phyloP scores from a whole-genome alignment of 2,888 invertebrate genomes.

The Euzetes globulus region DNA sequence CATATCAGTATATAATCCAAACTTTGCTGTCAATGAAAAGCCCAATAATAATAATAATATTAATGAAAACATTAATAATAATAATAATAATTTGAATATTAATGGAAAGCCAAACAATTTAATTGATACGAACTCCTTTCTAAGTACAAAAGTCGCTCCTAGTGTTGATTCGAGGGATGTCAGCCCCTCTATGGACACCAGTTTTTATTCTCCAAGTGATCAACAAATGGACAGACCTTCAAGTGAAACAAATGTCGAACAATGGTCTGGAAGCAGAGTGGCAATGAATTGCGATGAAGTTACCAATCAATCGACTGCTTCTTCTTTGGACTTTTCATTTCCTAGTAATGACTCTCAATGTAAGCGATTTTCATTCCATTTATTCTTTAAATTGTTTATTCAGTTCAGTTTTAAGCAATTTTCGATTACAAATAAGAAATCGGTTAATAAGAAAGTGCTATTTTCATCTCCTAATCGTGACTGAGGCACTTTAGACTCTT shows the following conservation, averaged over 20 bases:
- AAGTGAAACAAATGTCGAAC: background rate
- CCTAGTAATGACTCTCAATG: constrained; percentile 26
- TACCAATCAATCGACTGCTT: constrained; percentile 10
- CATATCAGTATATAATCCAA: background rate
- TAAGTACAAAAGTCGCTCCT: background rate
- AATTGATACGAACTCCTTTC: background rate
- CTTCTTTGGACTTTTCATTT: constrained; percentile 13
- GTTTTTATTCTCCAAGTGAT: constrained; percentile 7
- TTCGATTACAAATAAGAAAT: too few relatives aligned
- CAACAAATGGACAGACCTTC: background rate
- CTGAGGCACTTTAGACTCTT: too few relatives aligned
- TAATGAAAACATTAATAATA: background rate
- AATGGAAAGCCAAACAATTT: background rate
- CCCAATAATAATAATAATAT: background rate
- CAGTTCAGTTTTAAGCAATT: too few relatives aligned
- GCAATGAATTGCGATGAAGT: background rate
- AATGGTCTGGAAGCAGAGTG: background rate
- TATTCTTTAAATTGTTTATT: too few relatives aligned
- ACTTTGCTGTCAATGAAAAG: background rate
- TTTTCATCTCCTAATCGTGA: too few relatives aligned
- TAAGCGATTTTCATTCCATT: background rate
- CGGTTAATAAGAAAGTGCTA: too few relatives aligned
- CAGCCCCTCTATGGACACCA: background rate
- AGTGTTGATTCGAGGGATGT: background rate
- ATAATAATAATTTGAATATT: background rate